Conservation (phyloP, 2,797 vertebrate species). For the Eptatretus atami region DNA sequence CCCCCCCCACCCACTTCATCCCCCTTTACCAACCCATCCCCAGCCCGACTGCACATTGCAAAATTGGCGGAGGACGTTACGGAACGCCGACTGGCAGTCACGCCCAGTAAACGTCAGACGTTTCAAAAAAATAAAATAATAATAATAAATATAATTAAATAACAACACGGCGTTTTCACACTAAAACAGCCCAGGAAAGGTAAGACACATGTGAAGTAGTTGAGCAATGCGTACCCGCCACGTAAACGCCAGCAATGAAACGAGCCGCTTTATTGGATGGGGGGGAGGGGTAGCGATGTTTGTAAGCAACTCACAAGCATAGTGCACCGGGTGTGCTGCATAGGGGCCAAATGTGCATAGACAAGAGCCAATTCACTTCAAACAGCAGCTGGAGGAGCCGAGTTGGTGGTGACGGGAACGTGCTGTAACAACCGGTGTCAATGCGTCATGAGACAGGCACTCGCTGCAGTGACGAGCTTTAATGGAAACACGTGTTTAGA, state of each 20-base stretch:
- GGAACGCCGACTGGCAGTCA: too few relatives aligned
- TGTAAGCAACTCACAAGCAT: conserved; percentile 1
- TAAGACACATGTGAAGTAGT: background rate
- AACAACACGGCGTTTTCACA: background rate
- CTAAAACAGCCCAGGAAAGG: conserved; percentile 2
- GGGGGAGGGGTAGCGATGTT: too few relatives aligned
- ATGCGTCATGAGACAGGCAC: too few relatives aligned
- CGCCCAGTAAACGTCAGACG: too few relatives aligned
- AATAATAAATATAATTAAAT: background rate
- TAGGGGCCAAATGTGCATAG: conserved; percentile 5
- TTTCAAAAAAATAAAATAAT: too few relatives aligned
- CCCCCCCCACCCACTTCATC: too few relatives aligned
- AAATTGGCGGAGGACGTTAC: conserved; percentile 2
- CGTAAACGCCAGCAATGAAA: background rate
- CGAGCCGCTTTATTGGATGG: background rate
- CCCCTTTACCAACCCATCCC: background rate
- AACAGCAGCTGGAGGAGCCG: conserved; percentile 4
- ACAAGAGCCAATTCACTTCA: background rate
- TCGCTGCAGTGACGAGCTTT: too few relatives aligned
- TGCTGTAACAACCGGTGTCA: background rate
- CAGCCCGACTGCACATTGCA: background rate
- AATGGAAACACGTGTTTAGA: too few relatives aligned
- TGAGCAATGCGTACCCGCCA: background rate
- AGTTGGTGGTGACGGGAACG: background rate
- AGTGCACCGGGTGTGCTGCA: conserved; percentile 2